Evolutionary conservation across 2,113 vertebrate species (phyloP).

Genomic region (Cyprinus carpio): DNA sequence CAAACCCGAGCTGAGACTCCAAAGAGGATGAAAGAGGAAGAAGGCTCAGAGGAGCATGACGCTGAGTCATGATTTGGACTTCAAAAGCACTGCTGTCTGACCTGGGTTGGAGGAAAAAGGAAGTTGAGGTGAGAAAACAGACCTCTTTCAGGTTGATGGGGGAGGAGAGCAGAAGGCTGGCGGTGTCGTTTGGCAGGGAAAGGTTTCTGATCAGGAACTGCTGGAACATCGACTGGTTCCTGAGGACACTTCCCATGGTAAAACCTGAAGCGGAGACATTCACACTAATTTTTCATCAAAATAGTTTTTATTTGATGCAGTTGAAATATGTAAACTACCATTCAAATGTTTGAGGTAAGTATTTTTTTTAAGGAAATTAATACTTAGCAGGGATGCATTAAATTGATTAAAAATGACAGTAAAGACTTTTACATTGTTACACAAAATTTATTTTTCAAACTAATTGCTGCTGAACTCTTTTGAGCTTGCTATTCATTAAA

Average conservation of each 20-base stretch:
- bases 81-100: constrained; percentile 37
- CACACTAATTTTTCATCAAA: constrained; percentile 18
- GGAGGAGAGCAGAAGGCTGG: constrained; percentile 78
- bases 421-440: no score
- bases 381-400: background rate
- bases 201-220: constrained; percentile 85
- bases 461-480: no score
- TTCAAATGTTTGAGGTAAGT: background rate
- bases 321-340: background rate
- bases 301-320: background rate
- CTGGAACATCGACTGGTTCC: constrained; percentile 77
- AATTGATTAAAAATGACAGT: background rate
- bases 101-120: background rate
- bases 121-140: constrained; percentile 10
- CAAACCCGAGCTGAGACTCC: constrained; percentile 3
- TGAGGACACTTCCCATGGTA: constrained; percentile 82
- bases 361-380: background rate
- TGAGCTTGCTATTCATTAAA: background rate
- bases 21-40: constrained; percentile 10
- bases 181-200: constrained; percentile 80
- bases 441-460: background rate
- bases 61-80: constrained; percentile 10
- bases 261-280: constrained; percentile 66
- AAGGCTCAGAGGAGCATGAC: background rate
- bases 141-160: constrained; percentile 83